These are phyloP conservation scores for Bufo bufo DNA, from an alignment of 2,113 vertebrate genomes.

Conservation along the genomic window DNA sequence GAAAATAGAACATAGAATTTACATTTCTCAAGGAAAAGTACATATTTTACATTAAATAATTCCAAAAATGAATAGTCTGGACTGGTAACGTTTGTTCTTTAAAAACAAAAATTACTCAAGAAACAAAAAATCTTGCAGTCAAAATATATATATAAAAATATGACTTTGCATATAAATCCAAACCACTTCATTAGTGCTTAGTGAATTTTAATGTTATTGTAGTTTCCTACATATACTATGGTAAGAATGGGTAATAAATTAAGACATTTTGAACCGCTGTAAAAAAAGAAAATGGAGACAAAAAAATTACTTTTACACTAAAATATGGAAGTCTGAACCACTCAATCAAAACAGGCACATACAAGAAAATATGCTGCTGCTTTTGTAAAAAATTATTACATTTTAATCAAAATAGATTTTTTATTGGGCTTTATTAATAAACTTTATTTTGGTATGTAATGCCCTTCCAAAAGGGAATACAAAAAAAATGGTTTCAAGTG, in stretches of 20 bases:
- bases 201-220: constrained; percentile 70
- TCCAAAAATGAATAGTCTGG: constrained; percentile 73
- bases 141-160: constrained; percentile 72
- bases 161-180: constrained; percentile 56
- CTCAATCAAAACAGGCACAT: not conserved
- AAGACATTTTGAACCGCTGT: constrained; percentile 57
- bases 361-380: not conserved
- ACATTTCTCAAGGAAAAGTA: constrained; percentile 79
- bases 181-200: constrained; percentile 74
- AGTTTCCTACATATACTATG: constrained; percentile 67
- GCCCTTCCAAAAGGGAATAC: constrained; percentile 61
- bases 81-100: constrained; percentile 74
- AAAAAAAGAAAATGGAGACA: constrained; percentile 57
- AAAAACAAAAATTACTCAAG: constrained; percentile 67
- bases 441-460: constrained; percentile 50
- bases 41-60: constrained; percentile 87
- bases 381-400: not conserved
- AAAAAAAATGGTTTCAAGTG: constrained; percentile 47
- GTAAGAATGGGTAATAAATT: constrained; percentile 78
- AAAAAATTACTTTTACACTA: not conserved
- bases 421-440: not conserved
- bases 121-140: constrained; percentile 69
- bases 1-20: constrained; percentile 75
- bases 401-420: not conserved
- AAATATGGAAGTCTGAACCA: not conserved